These are phyloP conservation scores for Puffinus mauretanicus DNA, from an alignment of 2,113 vertebrate genomes.

Conservation along the genomic window DNA sequence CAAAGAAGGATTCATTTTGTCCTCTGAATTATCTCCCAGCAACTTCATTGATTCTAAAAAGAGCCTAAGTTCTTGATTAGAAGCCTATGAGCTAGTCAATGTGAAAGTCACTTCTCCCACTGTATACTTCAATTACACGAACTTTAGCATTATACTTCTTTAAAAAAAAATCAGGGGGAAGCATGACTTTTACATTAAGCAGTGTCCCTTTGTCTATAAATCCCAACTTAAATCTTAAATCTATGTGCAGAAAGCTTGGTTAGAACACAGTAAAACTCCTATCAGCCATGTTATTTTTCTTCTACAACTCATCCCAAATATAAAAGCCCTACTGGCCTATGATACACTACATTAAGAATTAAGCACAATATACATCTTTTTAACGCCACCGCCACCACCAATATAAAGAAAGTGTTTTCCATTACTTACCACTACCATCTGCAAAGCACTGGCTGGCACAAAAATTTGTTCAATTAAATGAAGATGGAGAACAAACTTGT, in stretches of 20 bases:
- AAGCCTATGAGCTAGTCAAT: neutral
- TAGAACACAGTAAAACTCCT: neutral
- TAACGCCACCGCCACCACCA: neutral
- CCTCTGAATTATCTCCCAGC: neutral
- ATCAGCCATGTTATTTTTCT: neutral
- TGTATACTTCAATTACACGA: neutral
- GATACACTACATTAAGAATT: neutral
- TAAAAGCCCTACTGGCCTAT: neutral
- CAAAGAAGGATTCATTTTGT: neutral
- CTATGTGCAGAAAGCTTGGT: neutral
- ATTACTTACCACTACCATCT: conserved; percentile 68
- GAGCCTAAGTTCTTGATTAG: neutral
- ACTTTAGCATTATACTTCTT: neutral
- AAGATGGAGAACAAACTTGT: conserved; percentile 66
- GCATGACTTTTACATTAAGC: neutral
- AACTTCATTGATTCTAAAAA: neutral
- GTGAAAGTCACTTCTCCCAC: neutral
- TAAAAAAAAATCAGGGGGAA: neutral
- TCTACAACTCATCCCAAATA: neutral
- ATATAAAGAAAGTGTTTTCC: neutral
- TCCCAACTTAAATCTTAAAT: neutral
- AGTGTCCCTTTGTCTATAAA: neutral
- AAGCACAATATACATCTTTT: neutral
- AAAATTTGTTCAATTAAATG: conserved; percentile 67
- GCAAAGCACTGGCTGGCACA: conserved; percentile 70